phyloP scores from a whole-genome alignment of 1,140 invertebrate species.

The Bombus sylvicola region DNA sequence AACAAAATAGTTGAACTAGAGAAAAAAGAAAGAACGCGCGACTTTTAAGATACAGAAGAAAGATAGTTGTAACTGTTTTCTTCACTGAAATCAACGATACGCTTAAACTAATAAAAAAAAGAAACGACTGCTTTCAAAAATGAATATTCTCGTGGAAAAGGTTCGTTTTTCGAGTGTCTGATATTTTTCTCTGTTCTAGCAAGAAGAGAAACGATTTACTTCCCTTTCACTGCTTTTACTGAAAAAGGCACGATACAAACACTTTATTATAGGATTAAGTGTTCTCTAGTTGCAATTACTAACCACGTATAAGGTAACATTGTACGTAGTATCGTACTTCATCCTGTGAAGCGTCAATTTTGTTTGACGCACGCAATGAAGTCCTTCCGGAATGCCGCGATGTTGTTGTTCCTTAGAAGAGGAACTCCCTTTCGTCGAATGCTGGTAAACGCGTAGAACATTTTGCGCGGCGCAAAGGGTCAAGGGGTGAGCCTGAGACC shows the following conservation, averaged over 20 bases:
- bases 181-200: not conserved
- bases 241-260: not conserved
- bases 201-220: not conserved
- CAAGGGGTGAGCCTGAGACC: conserved; percentile 74
- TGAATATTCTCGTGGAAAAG: not conserved
- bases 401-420: conserved; percentile 69
- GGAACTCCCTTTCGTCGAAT: conserved; percentile 56
- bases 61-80: no score
- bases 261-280: not conserved
- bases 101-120: not conserved
- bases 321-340: conserved; percentile 81
- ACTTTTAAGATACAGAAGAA: no score
- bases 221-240: not conserved
- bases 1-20: not conserved
- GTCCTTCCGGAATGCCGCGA: conserved; percentile 76
- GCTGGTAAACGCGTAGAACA: conserved; percentile 73
- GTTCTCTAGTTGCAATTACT: conserved; percentile 37
- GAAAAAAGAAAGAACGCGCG: no score
- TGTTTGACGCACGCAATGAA: conserved; percentile 79
- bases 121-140: not conserved
- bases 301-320: conserved; percentile 81
- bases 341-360: conserved; percentile 80
- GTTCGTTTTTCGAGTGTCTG: not conserved
- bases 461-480: conserved; percentile 80
- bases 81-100: no score